These are phyloP conservation scores for Spialia ferax DNA, from an alignment of 2,888 invertebrate genomes.

Conservation along the genomic window DNA sequence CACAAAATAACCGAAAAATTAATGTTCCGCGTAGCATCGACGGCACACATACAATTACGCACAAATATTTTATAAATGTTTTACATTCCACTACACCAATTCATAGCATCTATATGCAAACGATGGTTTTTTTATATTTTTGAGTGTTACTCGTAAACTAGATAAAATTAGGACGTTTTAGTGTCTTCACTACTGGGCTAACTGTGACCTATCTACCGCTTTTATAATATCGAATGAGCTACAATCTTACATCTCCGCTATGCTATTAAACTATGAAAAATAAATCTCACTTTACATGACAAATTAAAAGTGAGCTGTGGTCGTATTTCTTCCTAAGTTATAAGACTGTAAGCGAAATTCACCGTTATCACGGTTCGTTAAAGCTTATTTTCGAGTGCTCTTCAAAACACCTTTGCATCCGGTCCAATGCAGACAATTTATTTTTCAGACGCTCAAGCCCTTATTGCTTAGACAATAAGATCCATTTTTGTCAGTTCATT, in stretches of 20 bases:
- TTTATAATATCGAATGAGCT: too few relatives aligned
- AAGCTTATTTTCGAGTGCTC: slow-evolving; percentile 19
- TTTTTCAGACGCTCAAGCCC: not conserved
- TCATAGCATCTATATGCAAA: too few relatives aligned
- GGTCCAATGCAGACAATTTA: slow-evolving; percentile 10
- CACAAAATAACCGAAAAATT: too few relatives aligned
- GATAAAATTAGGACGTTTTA: too few relatives aligned
- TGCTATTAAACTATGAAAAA: slow-evolving; percentile 46
- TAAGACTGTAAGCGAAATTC: not conserved
- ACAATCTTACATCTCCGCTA: slow-evolving; percentile 41
- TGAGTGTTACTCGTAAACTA: too few relatives aligned
- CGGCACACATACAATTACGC: too few relatives aligned
- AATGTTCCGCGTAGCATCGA: too few relatives aligned
- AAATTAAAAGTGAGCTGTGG: slow-evolving; percentile 48
- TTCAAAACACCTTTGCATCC: slow-evolving; percentile 16
- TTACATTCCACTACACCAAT: too few relatives aligned
- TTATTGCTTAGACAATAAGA: slow-evolving; percentile 32
- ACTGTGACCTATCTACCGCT: too few relatives aligned
- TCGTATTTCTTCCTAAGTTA: slow-evolving; percentile 29
- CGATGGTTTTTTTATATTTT: too few relatives aligned
- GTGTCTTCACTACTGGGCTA: too few relatives aligned
- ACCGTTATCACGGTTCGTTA: slow-evolving; percentile 10
- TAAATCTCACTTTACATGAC: slow-evolving; percentile 50
- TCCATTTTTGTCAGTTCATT: slow-evolving; percentile 15
- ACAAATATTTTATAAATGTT: too few relatives aligned